Evolutionary conservation across 2,797 vertebrate genomes (phyloP).

Genomic region (Chloroceryle inda): DNA sequence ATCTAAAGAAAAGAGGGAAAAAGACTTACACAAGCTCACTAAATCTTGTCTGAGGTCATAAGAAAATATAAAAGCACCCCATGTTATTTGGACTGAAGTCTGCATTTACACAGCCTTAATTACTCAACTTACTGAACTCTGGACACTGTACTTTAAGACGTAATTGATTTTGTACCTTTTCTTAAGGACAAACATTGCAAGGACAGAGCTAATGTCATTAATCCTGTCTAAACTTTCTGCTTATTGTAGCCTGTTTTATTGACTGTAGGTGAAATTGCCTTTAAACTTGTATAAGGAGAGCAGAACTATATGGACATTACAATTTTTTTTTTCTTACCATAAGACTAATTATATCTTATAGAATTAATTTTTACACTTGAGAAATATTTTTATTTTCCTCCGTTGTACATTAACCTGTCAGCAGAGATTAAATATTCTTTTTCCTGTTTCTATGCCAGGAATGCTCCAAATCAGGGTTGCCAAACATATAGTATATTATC

Average conservation of each 20-base stretch:
- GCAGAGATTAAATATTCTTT: neutral
- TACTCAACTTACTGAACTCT: neutral
- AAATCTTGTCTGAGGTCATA: neutral
- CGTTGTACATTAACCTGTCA: neutral
- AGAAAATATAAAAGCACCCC: neutral
- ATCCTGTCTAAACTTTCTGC: neutral
- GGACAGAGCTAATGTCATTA: neutral
- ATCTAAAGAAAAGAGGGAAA: neutral
- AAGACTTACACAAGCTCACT: neutral
- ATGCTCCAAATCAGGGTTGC: neutral
- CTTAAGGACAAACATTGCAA: neutral
- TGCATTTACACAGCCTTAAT: neutral
- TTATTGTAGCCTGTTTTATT: neutral
- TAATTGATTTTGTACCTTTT: constrained; percentile 6
- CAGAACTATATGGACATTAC: neutral
- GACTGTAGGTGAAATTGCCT: neutral
- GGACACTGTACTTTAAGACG: neutral
- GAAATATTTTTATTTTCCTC: neutral
- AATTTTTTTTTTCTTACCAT: fast-evolving
- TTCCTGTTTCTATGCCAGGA: neutral
- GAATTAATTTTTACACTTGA: neutral
- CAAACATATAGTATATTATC: neutral
- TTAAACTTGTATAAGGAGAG: neutral
- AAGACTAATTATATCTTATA: neutral
- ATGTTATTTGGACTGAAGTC: neutral